These are phyloP conservation scores for Chionis minor DNA, from an alignment of 2,113 vertebrate species.

Conservation along the genomic window DNA sequence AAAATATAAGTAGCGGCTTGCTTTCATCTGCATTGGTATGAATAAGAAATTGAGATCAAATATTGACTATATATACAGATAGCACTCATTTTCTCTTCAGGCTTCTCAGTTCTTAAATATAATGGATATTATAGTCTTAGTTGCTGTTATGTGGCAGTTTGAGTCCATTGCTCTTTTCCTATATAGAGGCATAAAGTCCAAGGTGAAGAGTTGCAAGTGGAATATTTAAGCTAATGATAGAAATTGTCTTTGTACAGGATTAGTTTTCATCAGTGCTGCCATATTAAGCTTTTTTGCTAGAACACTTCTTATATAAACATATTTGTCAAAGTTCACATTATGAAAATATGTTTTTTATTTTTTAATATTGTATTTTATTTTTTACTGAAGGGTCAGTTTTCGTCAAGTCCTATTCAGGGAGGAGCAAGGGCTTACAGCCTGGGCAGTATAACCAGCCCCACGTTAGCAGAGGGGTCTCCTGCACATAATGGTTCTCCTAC, in stretches of 20 bases:
- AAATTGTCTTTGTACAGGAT: not conserved
- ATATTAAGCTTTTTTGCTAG: not conserved
- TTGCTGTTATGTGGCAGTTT: not conserved
- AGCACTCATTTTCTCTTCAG: not conserved
- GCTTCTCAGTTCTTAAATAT: not conserved
- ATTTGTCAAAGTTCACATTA: not conserved
- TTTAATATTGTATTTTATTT: no score
- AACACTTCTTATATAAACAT: not conserved
- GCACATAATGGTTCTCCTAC: conserved; percentile 78
- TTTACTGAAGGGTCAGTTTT: conserved; percentile 87
- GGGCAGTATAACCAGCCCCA: conserved; percentile 85
- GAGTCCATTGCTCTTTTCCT: not conserved
- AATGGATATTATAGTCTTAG: not conserved
- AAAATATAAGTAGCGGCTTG: not conserved
- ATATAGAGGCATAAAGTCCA: not conserved
- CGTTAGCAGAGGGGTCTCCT: conserved; percentile 79
- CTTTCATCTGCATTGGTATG: not conserved
- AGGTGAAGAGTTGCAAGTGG: not conserved
- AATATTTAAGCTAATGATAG: not conserved
- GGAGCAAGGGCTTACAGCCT: conserved; percentile 85
- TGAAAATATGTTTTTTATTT: not conserved
- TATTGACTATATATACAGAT: not conserved
- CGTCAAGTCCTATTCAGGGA: conserved; percentile 92
- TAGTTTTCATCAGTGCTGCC: not conserved
- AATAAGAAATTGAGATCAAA: not conserved